Conservation (phyloP, 2,888 invertebrate species). For the Abrostola tripartita region DNA sequence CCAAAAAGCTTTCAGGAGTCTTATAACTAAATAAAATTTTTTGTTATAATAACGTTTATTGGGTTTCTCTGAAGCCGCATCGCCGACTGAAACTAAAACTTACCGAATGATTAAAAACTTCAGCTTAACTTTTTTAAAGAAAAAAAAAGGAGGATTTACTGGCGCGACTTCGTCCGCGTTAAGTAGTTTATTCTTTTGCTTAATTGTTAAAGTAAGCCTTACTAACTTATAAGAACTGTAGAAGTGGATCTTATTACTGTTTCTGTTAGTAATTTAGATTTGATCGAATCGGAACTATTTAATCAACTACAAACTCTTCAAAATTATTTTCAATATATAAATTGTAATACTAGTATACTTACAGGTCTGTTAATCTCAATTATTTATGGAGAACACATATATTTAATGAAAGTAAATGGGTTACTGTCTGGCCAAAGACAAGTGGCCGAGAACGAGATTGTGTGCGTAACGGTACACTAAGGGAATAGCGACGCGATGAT, state of each 20-base stretch:
- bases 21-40: slow-evolving; percentile 12
- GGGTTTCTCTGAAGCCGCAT: slow-evolving; percentile 27
- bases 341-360: neutral
- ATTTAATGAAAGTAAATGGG: slow-evolving; percentile 45
- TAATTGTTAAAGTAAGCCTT: slow-evolving; percentile 39
- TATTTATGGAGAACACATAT: slow-evolving; percentile 28
- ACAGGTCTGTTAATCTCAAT: neutral
- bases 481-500: slow-evolving; percentile 37
- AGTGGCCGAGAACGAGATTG: slow-evolving; percentile 24
- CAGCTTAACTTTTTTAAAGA: slow-evolving; percentile 12
- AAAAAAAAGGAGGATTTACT: slow-evolving; percentile 27
- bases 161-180: slow-evolving; percentile 23
- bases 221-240: slow-evolving; percentile 18
- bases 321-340: neutral
- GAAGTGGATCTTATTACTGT: neutral
- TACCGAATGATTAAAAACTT: slow-evolving; percentile 39
- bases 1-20: slow-evolving; percentile 11
- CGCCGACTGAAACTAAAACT: slow-evolving; percentile 43
- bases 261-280: neutral
- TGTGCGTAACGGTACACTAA: slow-evolving; percentile 39
- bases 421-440: slow-evolving; percentile 25
- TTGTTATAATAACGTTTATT: slow-evolving; percentile 30
- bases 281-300: neutral
- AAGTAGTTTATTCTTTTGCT: slow-evolving; percentile 39
- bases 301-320: neutral